phyloP scores from a whole-genome alignment of 2,113 vertebrate genomes.

The Pituophis catenifer region DNA sequence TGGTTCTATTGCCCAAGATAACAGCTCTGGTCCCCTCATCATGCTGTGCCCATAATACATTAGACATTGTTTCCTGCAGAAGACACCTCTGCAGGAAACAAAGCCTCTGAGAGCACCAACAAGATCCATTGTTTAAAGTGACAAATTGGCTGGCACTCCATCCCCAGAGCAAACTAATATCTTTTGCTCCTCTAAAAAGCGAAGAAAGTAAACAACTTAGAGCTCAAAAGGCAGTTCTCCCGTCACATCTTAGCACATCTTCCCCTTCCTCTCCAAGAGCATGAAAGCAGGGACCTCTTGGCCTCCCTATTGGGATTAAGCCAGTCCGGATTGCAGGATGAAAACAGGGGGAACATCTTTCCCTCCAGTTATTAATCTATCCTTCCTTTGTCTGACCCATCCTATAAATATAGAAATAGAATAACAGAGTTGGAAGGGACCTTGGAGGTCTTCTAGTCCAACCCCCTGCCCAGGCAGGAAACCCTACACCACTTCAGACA shows the following conservation, averaged over 20 bases:
- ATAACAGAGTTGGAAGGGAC: no score
- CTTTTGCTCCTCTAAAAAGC: constrained; percentile 50
- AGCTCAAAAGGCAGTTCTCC: constrained; percentile 4
- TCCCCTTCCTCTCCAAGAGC: background rate
- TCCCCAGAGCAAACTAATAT: constrained; percentile 43
- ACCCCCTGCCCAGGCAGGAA: no score
- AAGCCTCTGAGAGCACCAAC: constrained; percentile 25
- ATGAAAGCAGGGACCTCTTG: background rate
- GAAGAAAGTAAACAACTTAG: constrained; percentile 6
- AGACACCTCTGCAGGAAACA: background rate
- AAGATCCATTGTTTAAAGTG: constrained; percentile 46
- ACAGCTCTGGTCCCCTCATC: background rate
- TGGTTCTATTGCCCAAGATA: accelerated
- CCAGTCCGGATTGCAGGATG: background rate
- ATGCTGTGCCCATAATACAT: background rate
- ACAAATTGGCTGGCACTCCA: constrained; percentile 45
- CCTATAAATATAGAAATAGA: background rate
- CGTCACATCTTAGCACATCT: background rate
- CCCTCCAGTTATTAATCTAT: background rate
- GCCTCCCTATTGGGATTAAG: background rate
- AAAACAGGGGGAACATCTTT: background rate
- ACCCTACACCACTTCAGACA: no score
- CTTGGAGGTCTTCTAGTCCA: no score
- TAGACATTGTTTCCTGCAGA: constrained; percentile 5
- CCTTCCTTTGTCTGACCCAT: background rate